Evolutionary conservation across 1,140 invertebrate species (phyloP), one percentile per base, ranked within the genome.

Genomic region (Acromyrmex heyeri): DNA sequence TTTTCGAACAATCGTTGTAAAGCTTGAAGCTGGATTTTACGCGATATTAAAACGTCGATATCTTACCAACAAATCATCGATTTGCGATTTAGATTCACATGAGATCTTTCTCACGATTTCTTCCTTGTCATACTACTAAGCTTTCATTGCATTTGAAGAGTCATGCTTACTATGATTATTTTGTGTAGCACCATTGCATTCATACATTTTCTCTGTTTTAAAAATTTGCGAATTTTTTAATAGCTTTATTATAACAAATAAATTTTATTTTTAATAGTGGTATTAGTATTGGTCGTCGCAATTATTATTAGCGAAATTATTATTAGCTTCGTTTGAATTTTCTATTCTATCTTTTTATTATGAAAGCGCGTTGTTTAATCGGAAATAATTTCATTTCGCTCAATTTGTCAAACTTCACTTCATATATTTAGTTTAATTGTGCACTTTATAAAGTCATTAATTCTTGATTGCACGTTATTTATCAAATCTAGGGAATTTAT

Each of bases 41-140:
- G 30, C 8, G 10, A 6, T 50, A 48, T 59, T 44, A 14, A 21
- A 16, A 12, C 14, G 4, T 44, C 14, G 59, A 30, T 14, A 8
- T 34, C 8, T 5, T 5, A 0, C 8, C 3, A 6, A 7, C 12
- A 27, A 21, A 8, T 53, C 30, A 10, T 61, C 18, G 12, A 86
- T 34, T 16, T 48, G 48, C 2, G n/a, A 61, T 21, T 78, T 73
- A 2, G 44, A 6, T 10, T 65, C 76, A 3, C 86, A 90, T 0
- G 50, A 59, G 6, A 89, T 61, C 3, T 89, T 55, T 6, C 62
- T 86, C 0, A 89, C n/a, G 1, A 89, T 14, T 27, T 72, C 72
- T 6, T 90, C 87, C 7, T 16, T 57, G 0, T 44, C 50, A 24
- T 73, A 30, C 27, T 14, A 4, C 57, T 18, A 53, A 14, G 4